Evolutionary conservation across 2,113 vertebrate species (phyloP).

Genomic region (Phalacrocorax carbo): DNA sequence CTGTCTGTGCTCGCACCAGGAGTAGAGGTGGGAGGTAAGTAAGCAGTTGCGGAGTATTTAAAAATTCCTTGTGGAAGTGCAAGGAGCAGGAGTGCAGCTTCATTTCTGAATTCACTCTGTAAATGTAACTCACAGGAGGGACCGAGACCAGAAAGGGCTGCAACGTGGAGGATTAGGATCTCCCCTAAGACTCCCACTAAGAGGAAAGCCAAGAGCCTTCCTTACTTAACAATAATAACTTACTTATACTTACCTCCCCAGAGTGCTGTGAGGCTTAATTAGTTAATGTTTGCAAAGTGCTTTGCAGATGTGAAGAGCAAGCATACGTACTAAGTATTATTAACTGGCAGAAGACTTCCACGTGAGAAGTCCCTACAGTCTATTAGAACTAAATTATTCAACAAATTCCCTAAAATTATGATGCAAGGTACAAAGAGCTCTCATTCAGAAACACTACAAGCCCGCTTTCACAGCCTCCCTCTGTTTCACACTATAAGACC

Average conservation of each 20-base stretch:
- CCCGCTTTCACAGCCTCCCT: neutral
- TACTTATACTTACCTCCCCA: slow-evolving; percentile 37
- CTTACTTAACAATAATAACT: slow-evolving; percentile 48
- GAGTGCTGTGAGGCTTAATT: slow-evolving; percentile 55
- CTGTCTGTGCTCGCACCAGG: fast-evolving
- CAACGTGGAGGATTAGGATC: neutral
- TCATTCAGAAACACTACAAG: neutral
- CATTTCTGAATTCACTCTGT: neutral
- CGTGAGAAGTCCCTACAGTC: neutral
- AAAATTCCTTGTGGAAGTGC: neutral
- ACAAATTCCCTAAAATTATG: neutral
- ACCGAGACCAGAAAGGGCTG: neutral
- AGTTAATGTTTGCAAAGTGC: slow-evolving; percentile 57
- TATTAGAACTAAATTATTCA: slow-evolving; percentile 5
- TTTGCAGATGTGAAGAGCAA: slow-evolving; percentile 36
- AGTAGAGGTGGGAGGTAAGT: neutral
- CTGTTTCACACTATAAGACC: neutral
- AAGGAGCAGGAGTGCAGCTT: neutral
- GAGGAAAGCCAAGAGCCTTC: slow-evolving; percentile 1
- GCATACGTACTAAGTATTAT: neutral
- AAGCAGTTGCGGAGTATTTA: neutral
- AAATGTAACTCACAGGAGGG: neutral
- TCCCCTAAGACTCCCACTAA: neutral
- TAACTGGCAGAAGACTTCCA: slow-evolving; percentile 19
- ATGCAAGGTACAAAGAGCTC: neutral